Base-by-base conservation (phyloP, 2,797 vertebrate species). In the Thalassophryne amazonica region DNA sequence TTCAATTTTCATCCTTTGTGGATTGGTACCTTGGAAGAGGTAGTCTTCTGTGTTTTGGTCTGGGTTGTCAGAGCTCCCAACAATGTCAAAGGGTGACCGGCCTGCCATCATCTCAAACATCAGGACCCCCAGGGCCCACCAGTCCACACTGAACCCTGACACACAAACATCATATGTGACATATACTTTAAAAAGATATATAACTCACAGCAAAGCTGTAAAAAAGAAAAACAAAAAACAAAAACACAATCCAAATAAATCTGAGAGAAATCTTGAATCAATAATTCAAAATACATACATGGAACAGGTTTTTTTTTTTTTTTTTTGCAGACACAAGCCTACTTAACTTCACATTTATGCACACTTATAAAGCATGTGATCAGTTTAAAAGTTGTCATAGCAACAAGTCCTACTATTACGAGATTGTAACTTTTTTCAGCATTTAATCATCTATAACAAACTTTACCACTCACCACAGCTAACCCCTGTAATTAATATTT, bases 71-170 rank as follows among this genome's bases (percentile, higher is more conserved):
- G 96, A 95, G 78, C 96, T 99, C 17, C 97, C 97, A 0, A 99
- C 96, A 1, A 99, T 99, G 78, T 99, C 97, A 5, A 99, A 99
- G 0, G 97, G 97, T 3, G 97, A 99, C 47, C 97, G 89, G 22
- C 96, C 97, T 0, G 97, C 97, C 97, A 99, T 99, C 97, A 99
- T 99, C 84, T 99, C 97, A 56, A 99, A 99, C 97, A 99, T 99
- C 7, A 99, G 90, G 19, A 99, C 97, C 1, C 97, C 69, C 9
- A 99, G 89, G 1, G 96, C 96, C 96, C 96, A 98, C 96, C 97
- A 99, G 86, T 99, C 96, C 30, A 99, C 97, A 0, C 97, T 98
- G 83, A 99, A 98, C 23, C 96, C 97, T 98, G 43, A 32, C 3
- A 27, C 5, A n/a, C n/a, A n/a, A n/a, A n/a, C n/a, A n/a, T n/a